A percentile compares a stretch with the other conserved stretches of the same genome.
Evolutionary conservation across 2,888 invertebrate species (phyloP).

Genomic region (Alentia gelatinosa): DNA sequence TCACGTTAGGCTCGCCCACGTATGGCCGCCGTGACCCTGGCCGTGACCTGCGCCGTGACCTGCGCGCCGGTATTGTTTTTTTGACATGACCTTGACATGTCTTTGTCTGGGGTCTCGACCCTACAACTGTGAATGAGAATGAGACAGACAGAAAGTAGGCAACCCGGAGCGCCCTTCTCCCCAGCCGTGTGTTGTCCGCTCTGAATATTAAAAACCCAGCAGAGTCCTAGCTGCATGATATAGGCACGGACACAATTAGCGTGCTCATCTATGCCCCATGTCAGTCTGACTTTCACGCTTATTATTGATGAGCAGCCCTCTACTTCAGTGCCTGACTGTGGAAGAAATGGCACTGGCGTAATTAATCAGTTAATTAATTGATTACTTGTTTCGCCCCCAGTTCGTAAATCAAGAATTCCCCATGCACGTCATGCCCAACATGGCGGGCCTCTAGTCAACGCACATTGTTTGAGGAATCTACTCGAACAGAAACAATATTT

Average conservation of each 20-base stretch:
- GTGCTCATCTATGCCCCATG: not conserved
- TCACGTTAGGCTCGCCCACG: not conserved
- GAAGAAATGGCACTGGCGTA: not conserved
- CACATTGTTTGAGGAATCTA: not conserved
- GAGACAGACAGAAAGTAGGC: not conserved
- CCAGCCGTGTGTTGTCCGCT: not conserved
- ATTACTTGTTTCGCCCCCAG: not conserved
- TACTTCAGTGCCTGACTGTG: not conserved
- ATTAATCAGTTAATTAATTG: not conserved
- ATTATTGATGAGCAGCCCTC: not conserved
- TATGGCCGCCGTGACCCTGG: constrained; percentile 2
- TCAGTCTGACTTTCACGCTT: not conserved
- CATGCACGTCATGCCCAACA: not conserved
- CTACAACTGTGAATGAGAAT: constrained; percentile 13
- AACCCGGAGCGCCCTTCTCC: not conserved
- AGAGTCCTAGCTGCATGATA: not conserved
- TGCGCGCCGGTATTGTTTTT: not conserved
- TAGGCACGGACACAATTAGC: not conserved
- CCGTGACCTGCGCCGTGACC: constrained; percentile 18
- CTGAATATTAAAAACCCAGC: not conserved
- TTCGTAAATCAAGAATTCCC: not conserved
- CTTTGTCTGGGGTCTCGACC: constrained; percentile 31
- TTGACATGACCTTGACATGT: constrained; percentile 37
- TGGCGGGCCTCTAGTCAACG: not conserved
- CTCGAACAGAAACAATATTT: not conserved